Evolutionary conservation across 2,797 vertebrate genomes (phyloP), one percentile per base, ranked within the genome.

Genomic region (Gila robusta): DNA sequence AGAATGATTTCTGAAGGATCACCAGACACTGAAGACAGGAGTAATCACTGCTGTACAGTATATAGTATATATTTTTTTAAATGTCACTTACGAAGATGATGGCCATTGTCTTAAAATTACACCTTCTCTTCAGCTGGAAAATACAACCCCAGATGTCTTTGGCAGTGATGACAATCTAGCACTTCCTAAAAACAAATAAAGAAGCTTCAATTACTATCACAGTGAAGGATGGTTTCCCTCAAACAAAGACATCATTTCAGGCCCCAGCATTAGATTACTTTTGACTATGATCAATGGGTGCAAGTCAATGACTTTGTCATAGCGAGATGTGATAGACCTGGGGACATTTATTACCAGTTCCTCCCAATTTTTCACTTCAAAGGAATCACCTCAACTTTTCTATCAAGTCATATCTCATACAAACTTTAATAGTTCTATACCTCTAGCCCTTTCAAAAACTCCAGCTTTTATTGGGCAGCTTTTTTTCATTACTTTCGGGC

Each of bases 251-350:
- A 92, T 92, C 91, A 92, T 92, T 93, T 90, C 85, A 86, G 74
- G 28, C 64, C 87, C 83, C 82, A 91, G 88, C 10, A 5, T 83
- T 89, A 91, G 87, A 93, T 92, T 92, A 81, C 85, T 82, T 91
- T 83, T 79, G 87, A 92, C 90, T 92, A 78, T 91, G 92, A 93
- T 91, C 89, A 92, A 87, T 90, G 88, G 89, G 79, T 89, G 79
- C 72, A 89, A 91, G 90, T 89, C 76, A 85, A 85, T 88, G 84
- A 89, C 90, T 92, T 88, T 90, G 86, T 91, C 87, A 89, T 86
- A 85, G 74, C 67, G 70, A 89, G 89, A 91, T 89, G 91, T 77
- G 84, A 92, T 89, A 91, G 85, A 79, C 88, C 66, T 44, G 0
- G 10, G 84, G 87, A 90, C 82, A 91, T 94, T 91, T 92, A 91